Evolutionary conservation across 2,797 vertebrate genomes (phyloP).

Genomic region (Melanotaenia pygmaea): DNA sequence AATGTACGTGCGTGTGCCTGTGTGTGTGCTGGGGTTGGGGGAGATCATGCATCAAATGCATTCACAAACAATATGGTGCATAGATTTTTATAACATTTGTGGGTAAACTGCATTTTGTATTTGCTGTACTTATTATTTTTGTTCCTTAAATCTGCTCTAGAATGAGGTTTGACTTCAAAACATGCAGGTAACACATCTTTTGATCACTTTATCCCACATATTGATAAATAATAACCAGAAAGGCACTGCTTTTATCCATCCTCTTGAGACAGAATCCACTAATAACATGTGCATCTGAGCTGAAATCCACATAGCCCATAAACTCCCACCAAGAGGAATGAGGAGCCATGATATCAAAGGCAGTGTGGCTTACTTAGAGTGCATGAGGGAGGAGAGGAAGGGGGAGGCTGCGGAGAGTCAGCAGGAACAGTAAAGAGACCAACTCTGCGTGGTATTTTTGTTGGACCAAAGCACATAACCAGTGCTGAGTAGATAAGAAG

Average conservation of each 20-base stretch:
- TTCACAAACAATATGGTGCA: conserved; percentile 4
- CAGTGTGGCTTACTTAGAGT: conserved; percentile 38
- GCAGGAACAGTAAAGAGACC: conserved; percentile 64
- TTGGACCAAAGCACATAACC: conserved; percentile 81
- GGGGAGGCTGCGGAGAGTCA: conserved; percentile 42
- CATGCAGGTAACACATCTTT: conserved; percentile 1
- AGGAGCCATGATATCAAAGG: conserved; percentile 30
- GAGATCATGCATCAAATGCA: neutral
- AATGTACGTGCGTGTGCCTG: conserved; percentile 23
- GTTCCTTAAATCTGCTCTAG: conserved; percentile 11
- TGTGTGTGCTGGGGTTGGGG: neutral
- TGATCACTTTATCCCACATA: conserved; percentile 26
- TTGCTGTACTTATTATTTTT: conserved; percentile 13
- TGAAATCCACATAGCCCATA: conserved; percentile 27
- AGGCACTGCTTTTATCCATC: conserved; percentile 18
- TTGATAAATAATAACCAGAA: conserved; percentile 30
- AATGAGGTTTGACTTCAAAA: conserved; percentile 34
- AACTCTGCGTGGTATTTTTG: conserved; percentile 75
- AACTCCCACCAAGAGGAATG: conserved; percentile 18
- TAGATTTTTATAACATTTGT: conserved; percentile 15
- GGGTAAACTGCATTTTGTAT: neutral
- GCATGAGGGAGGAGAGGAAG: conserved; percentile 26
- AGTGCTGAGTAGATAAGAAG: conserved; percentile 81
- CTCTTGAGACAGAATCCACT: conserved; percentile 9
- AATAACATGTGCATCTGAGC: conserved; percentile 13